A percentile compares a stretch with the other conserved stretches of the same genome.
Conservation (phyloP, 2,888 invertebrate genomes). For the Sinotaia quadrata region DNA sequence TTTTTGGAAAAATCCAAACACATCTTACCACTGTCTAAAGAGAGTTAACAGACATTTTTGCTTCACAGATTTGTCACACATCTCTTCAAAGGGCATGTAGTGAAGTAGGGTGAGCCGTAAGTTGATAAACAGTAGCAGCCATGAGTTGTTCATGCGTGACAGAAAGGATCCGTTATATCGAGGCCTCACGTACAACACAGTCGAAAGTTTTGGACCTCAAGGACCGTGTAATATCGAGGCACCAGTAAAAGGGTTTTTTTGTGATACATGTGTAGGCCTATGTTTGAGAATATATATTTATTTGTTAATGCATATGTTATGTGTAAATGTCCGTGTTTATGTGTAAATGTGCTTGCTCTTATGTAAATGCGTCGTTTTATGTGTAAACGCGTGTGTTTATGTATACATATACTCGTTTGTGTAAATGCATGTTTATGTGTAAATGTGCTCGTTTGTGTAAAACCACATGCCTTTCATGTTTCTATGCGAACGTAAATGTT, state of each 20-base stretch:
- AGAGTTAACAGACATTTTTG: no score
- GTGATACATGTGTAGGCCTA: background rate
- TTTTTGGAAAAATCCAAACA: no score
- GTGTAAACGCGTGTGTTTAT: background rate
- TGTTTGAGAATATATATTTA: background rate
- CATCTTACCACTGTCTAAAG: no score
- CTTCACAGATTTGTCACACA: no score
- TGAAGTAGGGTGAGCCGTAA: no score
- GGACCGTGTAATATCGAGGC: background rate
- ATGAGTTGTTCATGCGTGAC: no score
- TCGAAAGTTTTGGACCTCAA: background rate
- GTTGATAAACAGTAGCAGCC: no score
- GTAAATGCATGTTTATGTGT: background rate
- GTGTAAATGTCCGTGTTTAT: background rate
- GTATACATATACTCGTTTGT: background rate
- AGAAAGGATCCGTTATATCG: no score
- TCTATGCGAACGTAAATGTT: background rate
- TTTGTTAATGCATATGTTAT: background rate
- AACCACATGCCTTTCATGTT: background rate
- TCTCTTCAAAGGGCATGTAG: no score
- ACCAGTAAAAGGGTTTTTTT: background rate
- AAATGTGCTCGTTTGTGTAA: background rate
- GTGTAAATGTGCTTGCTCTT: constrained; percentile 1
- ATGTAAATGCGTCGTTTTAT: background rate
- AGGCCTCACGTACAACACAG: no score